These are phyloP conservation scores for Anableps anableps DNA, from an alignment of 2,797 vertebrate species.

Conservation along the genomic window DNA sequence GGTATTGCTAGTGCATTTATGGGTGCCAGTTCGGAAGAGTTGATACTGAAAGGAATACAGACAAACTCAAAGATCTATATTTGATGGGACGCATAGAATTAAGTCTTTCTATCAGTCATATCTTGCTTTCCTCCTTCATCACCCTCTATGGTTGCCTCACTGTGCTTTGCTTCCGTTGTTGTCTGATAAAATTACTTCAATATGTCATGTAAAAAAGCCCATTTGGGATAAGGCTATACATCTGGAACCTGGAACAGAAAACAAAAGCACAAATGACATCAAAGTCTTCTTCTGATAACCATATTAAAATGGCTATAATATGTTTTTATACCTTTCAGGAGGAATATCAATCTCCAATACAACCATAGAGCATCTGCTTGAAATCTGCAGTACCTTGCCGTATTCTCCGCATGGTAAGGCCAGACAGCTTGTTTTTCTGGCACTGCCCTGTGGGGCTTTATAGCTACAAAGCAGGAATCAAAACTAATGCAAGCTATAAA, in stretches of 20 bases:
- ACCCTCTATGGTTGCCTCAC: background rate
- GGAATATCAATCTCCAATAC: background rate
- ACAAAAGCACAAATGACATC: conserved; percentile 10
- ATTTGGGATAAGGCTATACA: background rate
- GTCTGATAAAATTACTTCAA: conserved; percentile 9
- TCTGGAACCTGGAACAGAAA: conserved; percentile 4
- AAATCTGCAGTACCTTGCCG: background rate
- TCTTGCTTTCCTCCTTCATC: background rate
- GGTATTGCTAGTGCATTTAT: background rate
- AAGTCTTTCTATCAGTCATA: background rate
- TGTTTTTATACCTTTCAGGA: background rate
- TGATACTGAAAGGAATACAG: background rate
- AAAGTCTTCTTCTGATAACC: background rate
- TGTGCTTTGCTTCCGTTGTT: background rate
- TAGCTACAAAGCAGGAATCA: background rate
- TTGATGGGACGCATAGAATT: background rate
- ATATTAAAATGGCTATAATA: background rate
- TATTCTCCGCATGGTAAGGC: background rate
- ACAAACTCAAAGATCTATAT: background rate
- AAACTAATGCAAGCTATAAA: background rate
- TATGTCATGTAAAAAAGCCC: conserved; percentile 17
- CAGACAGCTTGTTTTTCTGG: background rate
- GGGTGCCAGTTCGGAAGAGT: background rate
- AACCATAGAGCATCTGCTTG: background rate
- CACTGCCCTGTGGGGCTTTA: background rate